A percentile compares a stretch with the other conserved stretches of the same genome.
Evolutionary conservation across 2,888 invertebrate species (phyloP).

Genomic region (Beris morrisii): DNA sequence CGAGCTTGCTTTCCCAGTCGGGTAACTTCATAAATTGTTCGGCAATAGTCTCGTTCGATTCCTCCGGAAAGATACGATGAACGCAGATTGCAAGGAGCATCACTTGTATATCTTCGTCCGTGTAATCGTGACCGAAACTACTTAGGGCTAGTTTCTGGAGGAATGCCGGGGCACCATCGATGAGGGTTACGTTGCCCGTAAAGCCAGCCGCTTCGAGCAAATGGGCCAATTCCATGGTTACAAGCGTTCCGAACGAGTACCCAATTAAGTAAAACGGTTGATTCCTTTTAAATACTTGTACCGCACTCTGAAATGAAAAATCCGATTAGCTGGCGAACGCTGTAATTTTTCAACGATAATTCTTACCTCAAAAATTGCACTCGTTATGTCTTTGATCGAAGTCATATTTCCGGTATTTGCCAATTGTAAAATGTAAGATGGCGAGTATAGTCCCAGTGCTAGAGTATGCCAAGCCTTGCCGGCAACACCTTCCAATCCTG

Average conservation of each 20-base stretch:
- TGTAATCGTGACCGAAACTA: slow-evolving; percentile 46
- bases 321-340: not conserved
- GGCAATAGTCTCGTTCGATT: slow-evolving; percentile 47
- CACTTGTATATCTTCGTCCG: slow-evolving; percentile 49
- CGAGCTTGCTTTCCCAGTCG: slow-evolving; percentile 63
- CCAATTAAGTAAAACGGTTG: slow-evolving; percentile 76
- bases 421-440: slow-evolving; percentile 48
- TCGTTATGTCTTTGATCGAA: slow-evolving; percentile 46
- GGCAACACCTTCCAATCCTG: slow-evolving; percentile 70
- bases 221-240: slow-evolving; percentile 75
- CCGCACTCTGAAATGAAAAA: slow-evolving; percentile 57
- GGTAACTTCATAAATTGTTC: slow-evolving; percentile 59
- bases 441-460: slow-evolving; percentile 45
- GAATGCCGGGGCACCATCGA: slow-evolving; percentile 81
- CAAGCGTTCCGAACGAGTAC: slow-evolving; percentile 84
- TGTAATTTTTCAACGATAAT: not conserved
- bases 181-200: slow-evolving; percentile 66
- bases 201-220: slow-evolving; percentile 69
- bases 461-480: slow-evolving; percentile 53
- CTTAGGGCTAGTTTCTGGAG: slow-evolving; percentile 58
- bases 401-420: slow-evolving; percentile 46
- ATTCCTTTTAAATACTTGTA: slow-evolving; percentile 60
- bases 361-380: slow-evolving; percentile 48
- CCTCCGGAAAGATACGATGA: slow-evolving; percentile 50
- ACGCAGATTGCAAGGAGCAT: slow-evolving; percentile 47